Evolutionary conservation across 2,888 invertebrate species (phyloP), one percentile per base, ranked within the genome.

Genomic region (Marasmarcha lunaedactyla): DNA sequence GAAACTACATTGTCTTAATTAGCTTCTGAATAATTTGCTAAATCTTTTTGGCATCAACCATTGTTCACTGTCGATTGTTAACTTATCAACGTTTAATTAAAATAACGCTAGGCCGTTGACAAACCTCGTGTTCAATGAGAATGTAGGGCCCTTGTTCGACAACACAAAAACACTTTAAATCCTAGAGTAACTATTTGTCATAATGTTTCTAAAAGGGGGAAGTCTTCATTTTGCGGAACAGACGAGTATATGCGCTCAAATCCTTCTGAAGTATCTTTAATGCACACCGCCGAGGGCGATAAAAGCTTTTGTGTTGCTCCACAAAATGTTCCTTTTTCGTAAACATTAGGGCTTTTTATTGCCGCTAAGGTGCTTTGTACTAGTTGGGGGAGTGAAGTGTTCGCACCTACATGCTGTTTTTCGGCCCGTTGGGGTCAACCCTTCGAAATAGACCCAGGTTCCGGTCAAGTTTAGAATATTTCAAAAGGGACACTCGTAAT

Each of bases 221-320:
- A 65, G 54, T 58, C 65, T 54, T 48, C 48, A 50, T 55, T 58
- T 57, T 59, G 57, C 64, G 30, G 10, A 30, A 30, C 30, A n/a
- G 30, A 30, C 6, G 60, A 63, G 55, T 55, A 53, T 58, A 52
- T 60, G 63, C 68, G 64, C 72, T 74, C 65, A 55, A 76, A 72
- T 68, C 66, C 63, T 56, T 59, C 63, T 68, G 61, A 74, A 77
- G 79, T 74, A 72, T 70, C 67, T 65, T 63, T 74, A 76, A 77
- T 72, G 73, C 69, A 55, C 63, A 57, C 55, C 57, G 70, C 68
- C 58, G 54, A 51, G 58, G 61, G 69, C 65, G 64, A 66, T 63
- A 69, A 74, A 70, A 65, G 73, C 69, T 71, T 72, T 74, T 61
- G 57, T 66, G 55, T 66, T 60, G 59, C 64, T 66, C 59, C 62